These are phyloP conservation scores for Dusona sp. DNA, from an alignment of 2,888 invertebrate species.

Conservation along the genomic window DNA sequence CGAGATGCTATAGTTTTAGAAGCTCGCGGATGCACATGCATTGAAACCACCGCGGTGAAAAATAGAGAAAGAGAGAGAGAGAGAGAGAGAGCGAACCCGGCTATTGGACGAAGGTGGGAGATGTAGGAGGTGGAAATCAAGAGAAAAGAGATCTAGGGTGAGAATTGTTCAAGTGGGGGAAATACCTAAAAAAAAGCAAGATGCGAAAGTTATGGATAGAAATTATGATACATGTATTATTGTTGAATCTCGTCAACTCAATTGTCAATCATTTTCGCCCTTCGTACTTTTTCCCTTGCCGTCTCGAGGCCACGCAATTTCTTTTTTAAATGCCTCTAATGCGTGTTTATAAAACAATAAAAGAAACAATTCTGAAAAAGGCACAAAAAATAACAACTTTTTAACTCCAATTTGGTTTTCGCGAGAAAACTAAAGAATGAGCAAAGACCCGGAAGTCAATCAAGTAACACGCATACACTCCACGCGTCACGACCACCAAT, in stretches of 20 bases:
- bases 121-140: constrained; percentile 55
- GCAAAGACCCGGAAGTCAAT: background rate
- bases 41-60: constrained; percentile 38
- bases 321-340: no score
- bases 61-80: constrained; percentile 41
- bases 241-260: background rate
- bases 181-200: background rate
- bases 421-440: background rate
- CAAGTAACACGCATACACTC: background rate
- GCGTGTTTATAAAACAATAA: background rate
- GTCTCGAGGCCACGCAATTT: background rate
- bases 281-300: no score
- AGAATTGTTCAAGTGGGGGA: constrained; percentile 49
- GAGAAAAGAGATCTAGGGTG: constrained; percentile 61
- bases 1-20: constrained; percentile 47
- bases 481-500: background rate
- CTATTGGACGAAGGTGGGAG: constrained; percentile 24
- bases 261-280: background rate
- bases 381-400: no score
- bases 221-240: background rate
- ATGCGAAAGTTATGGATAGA: constrained; percentile 16
- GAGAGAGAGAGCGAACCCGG: constrained; percentile 34
- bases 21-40: constrained; percentile 38
- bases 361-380: background rate
- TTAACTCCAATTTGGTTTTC: background rate